A percentile compares a stretch with the other conserved stretches of the same genome.
These are phyloP conservation scores for Theristus sp. DNA, from an alignment of 2,888 invertebrate genomes.

Conservation along the genomic window DNA sequence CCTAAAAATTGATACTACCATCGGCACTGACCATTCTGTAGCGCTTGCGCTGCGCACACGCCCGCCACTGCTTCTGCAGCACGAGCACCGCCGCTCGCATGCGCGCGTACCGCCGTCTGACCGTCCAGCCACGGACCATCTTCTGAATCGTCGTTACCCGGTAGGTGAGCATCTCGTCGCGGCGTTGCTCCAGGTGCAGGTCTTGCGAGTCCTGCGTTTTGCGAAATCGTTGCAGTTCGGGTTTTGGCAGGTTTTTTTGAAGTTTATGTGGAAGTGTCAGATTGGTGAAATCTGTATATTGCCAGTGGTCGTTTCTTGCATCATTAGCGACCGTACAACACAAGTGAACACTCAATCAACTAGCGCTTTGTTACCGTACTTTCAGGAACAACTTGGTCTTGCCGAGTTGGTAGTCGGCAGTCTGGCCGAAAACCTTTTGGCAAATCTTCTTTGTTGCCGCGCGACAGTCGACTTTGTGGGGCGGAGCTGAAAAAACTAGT, in stretches of 20 bases:
- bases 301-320: too few relatives aligned
- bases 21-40: conserved; percentile 44
- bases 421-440: conserved; percentile 58
- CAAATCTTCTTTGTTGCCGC: conserved; percentile 76
- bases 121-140: conserved; percentile 69
- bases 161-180: conserved; percentile 77
- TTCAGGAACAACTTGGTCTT: conserved; percentile 95
- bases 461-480: conserved; percentile 36
- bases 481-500: conserved; percentile 11
- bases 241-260: too few relatives aligned
- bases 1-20: too few relatives aligned
- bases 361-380: too few relatives aligned
- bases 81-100: conserved; percentile 66
- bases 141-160: conserved; percentile 85
- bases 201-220: conserved; percentile 72
- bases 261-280: too few relatives aligned
- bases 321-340: too few relatives aligned
- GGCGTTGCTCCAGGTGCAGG: conserved; percentile 81
- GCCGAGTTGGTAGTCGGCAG: conserved; percentile 89
- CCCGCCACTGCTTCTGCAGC: conserved; percentile 80
- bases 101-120: conserved; percentile 53
- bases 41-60: conserved; percentile 63
- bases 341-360: too few relatives aligned
- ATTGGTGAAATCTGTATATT: too few relatives aligned
- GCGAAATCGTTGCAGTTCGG: too few relatives aligned